Evolutionary conservation across 2,888 invertebrate genomes (phyloP).

Genomic region (Melieria picta): DNA sequence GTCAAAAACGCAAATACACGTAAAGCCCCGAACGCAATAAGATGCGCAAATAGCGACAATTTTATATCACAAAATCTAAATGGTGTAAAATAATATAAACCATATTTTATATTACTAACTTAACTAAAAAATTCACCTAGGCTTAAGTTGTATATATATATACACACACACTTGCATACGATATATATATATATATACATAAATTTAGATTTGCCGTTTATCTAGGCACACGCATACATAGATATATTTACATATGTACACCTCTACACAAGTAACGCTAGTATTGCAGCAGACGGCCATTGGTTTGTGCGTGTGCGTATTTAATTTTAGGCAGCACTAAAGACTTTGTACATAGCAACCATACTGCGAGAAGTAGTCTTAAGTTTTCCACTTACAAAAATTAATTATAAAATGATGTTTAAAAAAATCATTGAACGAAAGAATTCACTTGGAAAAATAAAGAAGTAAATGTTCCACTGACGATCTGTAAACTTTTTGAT

Average conservation of each 20-base stretch:
- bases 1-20: no score
- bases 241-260: not conserved
- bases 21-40: no score
- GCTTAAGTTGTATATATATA: not conserved
- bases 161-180: constrained; percentile 22
- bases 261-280: not conserved
- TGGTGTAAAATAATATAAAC: no score
- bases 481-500: no score
- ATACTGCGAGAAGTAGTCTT: not conserved
- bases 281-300: not conserved
- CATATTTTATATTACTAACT: no score
- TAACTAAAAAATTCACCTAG: no score
- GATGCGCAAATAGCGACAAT: no score
- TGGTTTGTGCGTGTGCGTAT: not conserved
- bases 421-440: constrained; percentile 33
- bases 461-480: no score
- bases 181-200: constrained; percentile 25
- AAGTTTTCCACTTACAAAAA: constrained; percentile 1
- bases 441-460: no score
- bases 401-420: not conserved
- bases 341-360: constrained; percentile 11
- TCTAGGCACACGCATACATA: constrained; percentile 10
- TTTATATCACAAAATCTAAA: no score
- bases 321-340: constrained; percentile 2
- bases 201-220: constrained; percentile 11